These are phyloP conservation scores for Hipposideros larvatus DNA, from an alignment of 2,797 vertebrate genomes.

Conservation along the genomic window DNA sequence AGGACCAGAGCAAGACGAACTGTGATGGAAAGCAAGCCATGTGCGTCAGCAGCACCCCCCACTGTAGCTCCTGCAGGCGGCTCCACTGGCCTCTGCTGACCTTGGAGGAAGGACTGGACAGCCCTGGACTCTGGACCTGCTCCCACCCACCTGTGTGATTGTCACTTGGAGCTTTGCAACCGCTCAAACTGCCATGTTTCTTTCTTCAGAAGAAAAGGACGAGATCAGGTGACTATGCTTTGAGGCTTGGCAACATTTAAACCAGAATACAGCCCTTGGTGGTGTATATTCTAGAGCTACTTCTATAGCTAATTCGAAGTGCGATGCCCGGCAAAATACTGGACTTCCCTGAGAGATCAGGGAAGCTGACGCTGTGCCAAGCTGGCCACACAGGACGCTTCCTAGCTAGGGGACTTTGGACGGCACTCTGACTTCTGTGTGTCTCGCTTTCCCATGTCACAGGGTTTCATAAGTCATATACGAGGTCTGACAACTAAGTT, in stretches of 20 bases:
- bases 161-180: no score
- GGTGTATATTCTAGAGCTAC: neutral
- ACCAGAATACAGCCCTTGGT: neutral
- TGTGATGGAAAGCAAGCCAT: neutral
- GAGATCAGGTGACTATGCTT: neutral
- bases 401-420: no score
- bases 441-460: no score
- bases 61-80: rapidly evolving
- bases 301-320: neutral
- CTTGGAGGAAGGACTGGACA: rapidly evolving
- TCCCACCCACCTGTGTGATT: rapidly evolving
- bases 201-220: neutral
- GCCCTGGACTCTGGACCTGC: no score
- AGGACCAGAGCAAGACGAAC: rapidly evolving
- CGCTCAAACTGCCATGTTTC: rapidly evolving
- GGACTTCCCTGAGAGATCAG: neutral
- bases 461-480: no score
- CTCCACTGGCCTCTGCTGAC: neutral
- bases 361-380: neutral
- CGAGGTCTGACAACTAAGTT: no score
- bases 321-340: neutral
- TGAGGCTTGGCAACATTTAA: neutral
- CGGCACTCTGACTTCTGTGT: no score
- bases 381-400: no score
- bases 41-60: neutral